Evolutionary conservation across 2,797 vertebrate species (phyloP), one percentile per base, ranked within the genome.

Genomic region (Etheostoma nigrum): DNA sequence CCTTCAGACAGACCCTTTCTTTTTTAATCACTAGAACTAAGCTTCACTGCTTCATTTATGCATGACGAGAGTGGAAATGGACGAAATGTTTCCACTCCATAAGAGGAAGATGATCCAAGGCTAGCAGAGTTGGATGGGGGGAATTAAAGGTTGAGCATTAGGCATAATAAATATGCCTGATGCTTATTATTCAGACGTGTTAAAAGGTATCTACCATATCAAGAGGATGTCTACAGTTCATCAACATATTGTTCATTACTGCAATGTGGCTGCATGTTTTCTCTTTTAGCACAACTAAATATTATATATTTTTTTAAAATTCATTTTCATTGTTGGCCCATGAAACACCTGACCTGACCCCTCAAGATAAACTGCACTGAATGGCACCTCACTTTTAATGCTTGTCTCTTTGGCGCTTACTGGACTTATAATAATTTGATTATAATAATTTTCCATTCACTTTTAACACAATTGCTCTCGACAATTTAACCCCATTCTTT

Each of bases 11-110:
- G 86, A 78, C 73, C 68, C 67, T 78, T 79, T 80, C 79, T 72
- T 79, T 11, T 91, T 89, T 87, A 90, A 86, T 89, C 85, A 86
- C 86, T 70, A 86, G 58, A 85, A 79, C 84, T 83, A 88, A 91
- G 89, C 87, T 88, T 81, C 88, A 88, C 90, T 84, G 85, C 89
- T 89, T 93, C 88, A 90, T 90, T 87, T 89, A 90, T 91, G 91
- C 90, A 92, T 92, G 90, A 88, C 82, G 12, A 77, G 79, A 83
- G 83, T 85, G 76, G 79, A 90, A 88, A 88, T 83, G 71, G 88
- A 88, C 74, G 78, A 88, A 89, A 83, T 72, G 77, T 91, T 92
- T 93, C 90, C 90, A 91, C 91, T 88, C 89, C 90, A 77, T 90
- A 82, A 91, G 88, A 91, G 91, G 86, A 84, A 85, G 87, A 89